Evolutionary conservation across 1,140 invertebrate genomes (phyloP).

Genomic region (Bombus turneri): DNA sequence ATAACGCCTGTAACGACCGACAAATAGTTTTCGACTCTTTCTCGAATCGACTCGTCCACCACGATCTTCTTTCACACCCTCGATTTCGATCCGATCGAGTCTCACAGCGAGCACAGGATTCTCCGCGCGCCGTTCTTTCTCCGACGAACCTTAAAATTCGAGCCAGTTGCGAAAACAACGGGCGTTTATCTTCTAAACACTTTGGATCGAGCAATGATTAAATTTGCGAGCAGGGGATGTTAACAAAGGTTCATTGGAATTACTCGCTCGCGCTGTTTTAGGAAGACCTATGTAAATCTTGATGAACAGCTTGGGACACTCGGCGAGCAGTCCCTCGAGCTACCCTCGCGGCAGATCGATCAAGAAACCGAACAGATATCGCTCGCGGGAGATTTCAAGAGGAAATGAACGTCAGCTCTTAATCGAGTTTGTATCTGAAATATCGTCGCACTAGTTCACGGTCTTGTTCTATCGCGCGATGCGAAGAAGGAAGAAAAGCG

Average conservation of each 20-base stretch:
- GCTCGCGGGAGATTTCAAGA: background rate
- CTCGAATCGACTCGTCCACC: rapidly evolving
- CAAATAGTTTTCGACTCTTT: no score
- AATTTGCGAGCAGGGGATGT: background rate
- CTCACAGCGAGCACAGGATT: background rate
- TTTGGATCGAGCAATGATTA: background rate
- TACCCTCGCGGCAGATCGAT: conserved; percentile 22
- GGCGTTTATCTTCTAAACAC: background rate
- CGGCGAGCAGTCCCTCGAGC: background rate
- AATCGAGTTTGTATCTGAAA: conserved; percentile 51
- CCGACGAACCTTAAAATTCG: background rate
- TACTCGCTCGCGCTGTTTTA: background rate
- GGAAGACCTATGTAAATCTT: conserved; percentile 4
- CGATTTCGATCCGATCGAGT: no score
- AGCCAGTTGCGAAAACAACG: conserved; percentile 2
- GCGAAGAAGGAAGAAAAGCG: no score
- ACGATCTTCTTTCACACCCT: rapidly evolving
- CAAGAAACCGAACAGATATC: conserved; percentile 10
- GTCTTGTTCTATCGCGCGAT: background rate
- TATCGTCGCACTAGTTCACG: background rate
- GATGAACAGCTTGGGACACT: background rate
- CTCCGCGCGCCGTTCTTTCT: background rate
- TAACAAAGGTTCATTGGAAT: background rate
- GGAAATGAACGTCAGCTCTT: conserved; percentile 53
- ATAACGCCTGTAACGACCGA: no score